Conservation (phyloP, 2,797 vertebrate genomes). For the Eremophila alpestris region DNA sequence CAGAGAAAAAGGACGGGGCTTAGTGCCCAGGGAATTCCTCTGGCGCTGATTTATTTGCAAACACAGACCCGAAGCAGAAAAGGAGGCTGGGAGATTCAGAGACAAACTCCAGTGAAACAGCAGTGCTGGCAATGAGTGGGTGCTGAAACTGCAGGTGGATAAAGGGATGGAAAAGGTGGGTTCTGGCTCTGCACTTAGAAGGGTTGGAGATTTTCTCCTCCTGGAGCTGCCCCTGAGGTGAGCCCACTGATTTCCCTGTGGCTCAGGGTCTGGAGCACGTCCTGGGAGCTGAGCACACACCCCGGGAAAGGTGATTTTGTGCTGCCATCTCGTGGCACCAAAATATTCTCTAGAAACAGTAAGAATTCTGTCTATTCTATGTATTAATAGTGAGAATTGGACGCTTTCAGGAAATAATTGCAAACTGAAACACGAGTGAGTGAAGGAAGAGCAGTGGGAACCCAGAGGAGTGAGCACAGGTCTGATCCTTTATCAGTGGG, state of each 20-base stretch:
- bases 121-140: neutral
- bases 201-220: neutral
- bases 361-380: no score
- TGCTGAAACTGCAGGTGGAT: neutral
- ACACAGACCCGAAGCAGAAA: neutral
- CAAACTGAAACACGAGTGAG: fast-evolving
- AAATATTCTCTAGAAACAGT: fast-evolving
- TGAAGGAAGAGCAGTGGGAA: neutral
- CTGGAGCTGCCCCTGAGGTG: neutral
- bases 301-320: neutral
- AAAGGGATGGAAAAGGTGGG: fast-evolving
- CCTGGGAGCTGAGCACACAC: fast-evolving
- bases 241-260: fast-evolving
- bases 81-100: neutral
- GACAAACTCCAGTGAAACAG: neutral
- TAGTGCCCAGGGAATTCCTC: neutral
- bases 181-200: neutral
- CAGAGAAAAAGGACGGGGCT: neutral
- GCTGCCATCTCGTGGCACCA: slow-evolving; percentile 38
- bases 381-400: fast-evolving
- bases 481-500: fast-evolving
- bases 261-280: fast-evolving
- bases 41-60: neutral
- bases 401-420: fast-evolving
- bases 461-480: neutral